These are phyloP conservation scores for Oplegnathus fasciatus DNA, from an alignment of 2,113 vertebrate genomes.

Conservation along the genomic window DNA sequence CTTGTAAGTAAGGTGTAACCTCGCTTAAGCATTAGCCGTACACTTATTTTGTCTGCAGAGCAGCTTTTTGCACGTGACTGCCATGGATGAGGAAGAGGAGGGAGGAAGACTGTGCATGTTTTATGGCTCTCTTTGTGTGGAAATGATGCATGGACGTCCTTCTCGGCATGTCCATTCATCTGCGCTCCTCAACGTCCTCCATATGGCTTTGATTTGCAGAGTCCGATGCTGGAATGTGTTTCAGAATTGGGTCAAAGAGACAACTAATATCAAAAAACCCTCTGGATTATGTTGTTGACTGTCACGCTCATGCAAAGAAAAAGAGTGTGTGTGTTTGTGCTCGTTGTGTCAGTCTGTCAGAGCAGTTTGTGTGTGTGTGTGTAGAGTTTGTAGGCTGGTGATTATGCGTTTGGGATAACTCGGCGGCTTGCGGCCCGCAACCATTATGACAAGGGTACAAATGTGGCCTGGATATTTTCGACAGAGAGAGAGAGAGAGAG, in stretches of 20 bases:
- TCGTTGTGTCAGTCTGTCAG: conserved; percentile 25
- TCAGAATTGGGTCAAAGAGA: conserved; percentile 77
- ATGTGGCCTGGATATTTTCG: conserved; percentile 73
- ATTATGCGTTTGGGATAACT: conserved; percentile 69
- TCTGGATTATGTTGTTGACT: neutral
- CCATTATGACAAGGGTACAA: conserved; percentile 68
- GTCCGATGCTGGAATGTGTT: conserved; percentile 69
- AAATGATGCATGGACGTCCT: conserved; percentile 21
- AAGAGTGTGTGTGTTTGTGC: neutral
- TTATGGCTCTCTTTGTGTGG: conserved; percentile 12
- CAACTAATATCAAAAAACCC: conserved; percentile 45
- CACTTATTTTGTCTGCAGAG: neutral
- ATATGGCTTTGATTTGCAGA: conserved; percentile 79
- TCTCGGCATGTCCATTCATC: conserved; percentile 44
- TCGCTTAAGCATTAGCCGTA: neutral
- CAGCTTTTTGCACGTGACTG: neutral
- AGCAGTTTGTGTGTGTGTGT: conserved; percentile 31
- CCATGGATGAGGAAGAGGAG: neutral
- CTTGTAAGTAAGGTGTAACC: neutral
- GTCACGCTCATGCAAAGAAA: neutral
- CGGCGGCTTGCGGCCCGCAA: conserved; percentile 36
- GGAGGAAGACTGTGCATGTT: neutral
- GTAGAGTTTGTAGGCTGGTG: conserved; percentile 34
- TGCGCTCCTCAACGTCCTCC: conserved; percentile 51
- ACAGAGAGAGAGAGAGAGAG: conserved; percentile 6